phyloP scores from a whole-genome alignment of 2,797 vertebrate genomes.

The Lepidocolaptes lacrymiger region DNA sequence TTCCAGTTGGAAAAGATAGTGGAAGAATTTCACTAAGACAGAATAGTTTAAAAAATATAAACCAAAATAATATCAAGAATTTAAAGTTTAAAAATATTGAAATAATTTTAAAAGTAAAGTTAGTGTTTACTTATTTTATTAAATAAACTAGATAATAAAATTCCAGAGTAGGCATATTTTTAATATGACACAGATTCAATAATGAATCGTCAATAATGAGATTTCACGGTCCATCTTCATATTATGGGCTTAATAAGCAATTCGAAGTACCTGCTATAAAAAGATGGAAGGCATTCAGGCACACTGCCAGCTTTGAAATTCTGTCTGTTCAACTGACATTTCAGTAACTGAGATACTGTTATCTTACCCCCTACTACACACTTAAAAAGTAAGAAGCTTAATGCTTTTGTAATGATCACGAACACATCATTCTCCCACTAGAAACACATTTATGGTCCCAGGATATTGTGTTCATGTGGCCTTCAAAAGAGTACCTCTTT shows the following conservation, averaged over 20 bases:
- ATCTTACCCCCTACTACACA: constrained; percentile 16
- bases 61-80: background rate
- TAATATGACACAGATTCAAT: background rate
- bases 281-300: constrained; percentile 12
- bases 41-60: background rate
- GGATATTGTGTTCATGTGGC: background rate
- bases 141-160: background rate
- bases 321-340: constrained; percentile 13
- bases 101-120: background rate
- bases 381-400: constrained; percentile 52
- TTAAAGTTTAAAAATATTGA: background rate
- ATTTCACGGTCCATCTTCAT: background rate
- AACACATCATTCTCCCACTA: constrained; percentile 28
- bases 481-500: constrained; percentile 11
- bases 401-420: constrained; percentile 5
- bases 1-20: background rate
- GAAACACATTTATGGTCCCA: constrained; percentile 17
- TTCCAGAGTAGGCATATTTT: background rate
- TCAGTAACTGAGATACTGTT: constrained; percentile 42
- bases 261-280: constrained; percentile 4
- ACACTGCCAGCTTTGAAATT: constrained; percentile 20
- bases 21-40: background rate
- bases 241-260: constrained; percentile 5
- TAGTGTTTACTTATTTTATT: background rate
- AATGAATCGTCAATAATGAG: background rate